Base-by-base conservation (phyloP, 2,888 invertebrate species). In the Acleris cristana region DNA sequence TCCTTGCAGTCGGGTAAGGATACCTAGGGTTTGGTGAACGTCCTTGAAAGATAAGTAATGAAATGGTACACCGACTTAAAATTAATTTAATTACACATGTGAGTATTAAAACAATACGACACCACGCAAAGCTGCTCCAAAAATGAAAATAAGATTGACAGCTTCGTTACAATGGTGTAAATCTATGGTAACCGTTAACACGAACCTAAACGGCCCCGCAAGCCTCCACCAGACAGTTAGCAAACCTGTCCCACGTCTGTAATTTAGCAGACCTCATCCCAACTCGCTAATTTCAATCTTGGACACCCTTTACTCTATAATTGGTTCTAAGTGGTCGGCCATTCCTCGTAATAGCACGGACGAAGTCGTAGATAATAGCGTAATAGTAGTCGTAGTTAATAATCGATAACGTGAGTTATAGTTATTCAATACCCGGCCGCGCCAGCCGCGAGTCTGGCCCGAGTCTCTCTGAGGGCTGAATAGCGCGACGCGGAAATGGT, bases 351-450 rank as follows among this genome's bases (percentile, higher is more conserved):
- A 16, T 55, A 26, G 65, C 56, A 52, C 26, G 18, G 57, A 21
- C 18, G 56, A 18, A n/a, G 45, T 51, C 49, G 55, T 30, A 65
- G 65, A 56, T 56, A 61, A 61, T 56, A 56, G 49, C 21, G 26
- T 61, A 61, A 61, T 61, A 51, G 56, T 64, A 45, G 61, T 45
- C 26, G 14, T 44, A 59, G 59, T 65, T 65, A 59, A 65, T 65
- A 51, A 26, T 5, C 44, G 60, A 49, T 56, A 65, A 55, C 54
- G 64, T 23, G 34, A 21, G 34, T 54, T 58, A 10, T 26, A 21
- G 34, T 54, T 52, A 10, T 26, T 51, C 19, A 51, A 45, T 21
- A 21, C 18, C 3, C 49, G 63, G 49, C 6, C 12, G 40, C 18
- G 30, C 26, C 26, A 16, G 44, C 18, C 18, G 19, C 12, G n/a